Conservation (phyloP, 2,888 invertebrate species). For the Portevinia maculata region DNA sequence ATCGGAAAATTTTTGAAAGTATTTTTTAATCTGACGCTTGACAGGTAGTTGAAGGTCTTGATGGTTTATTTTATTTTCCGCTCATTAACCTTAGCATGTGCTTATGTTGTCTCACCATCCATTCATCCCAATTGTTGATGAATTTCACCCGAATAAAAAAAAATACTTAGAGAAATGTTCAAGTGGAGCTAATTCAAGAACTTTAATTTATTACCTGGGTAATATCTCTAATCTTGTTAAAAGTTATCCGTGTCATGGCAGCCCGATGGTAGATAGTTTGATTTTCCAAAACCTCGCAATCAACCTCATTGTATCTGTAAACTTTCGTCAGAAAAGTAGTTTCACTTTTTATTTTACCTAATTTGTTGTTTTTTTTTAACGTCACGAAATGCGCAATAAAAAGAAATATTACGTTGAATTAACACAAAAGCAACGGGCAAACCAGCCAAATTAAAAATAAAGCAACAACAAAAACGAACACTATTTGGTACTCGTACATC, state of each 20-base stretch:
- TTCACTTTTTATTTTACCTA: slow-evolving; percentile 39
- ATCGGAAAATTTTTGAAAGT: slow-evolving; percentile 16
- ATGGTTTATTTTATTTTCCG: background rate
- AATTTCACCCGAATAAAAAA: slow-evolving; percentile 12
- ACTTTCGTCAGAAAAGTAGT: slow-evolving; percentile 55
- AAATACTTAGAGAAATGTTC: background rate
- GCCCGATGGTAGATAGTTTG: slow-evolving; percentile 30
- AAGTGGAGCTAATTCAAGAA: slow-evolving; percentile 7
- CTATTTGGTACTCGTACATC: slow-evolving; percentile 35
- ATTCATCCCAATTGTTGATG: slow-evolving; percentile 2
- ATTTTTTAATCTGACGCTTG: slow-evolving; percentile 11
- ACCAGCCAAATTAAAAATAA: slow-evolving; percentile 23
- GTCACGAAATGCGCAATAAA: slow-evolving; percentile 63
- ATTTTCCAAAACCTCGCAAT: slow-evolving; percentile 15
- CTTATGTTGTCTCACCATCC: background rate
- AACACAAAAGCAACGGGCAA: slow-evolving; percentile 16
- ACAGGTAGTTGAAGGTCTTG: slow-evolving; percentile 11
- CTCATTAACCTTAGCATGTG: background rate
- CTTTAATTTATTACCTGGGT: slow-evolving; percentile 30
- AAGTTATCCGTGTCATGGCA: slow-evolving; percentile 7
- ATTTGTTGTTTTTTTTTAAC: background rate
- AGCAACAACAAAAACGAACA: background rate
- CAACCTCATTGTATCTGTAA: slow-evolving; percentile 30
- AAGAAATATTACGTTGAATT: slow-evolving; percentile 36
- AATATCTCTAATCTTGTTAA: slow-evolving; percentile 23